Base-by-base conservation (phyloP, 2,797 vertebrate species). In the Crenuchus spilurus region DNA sequence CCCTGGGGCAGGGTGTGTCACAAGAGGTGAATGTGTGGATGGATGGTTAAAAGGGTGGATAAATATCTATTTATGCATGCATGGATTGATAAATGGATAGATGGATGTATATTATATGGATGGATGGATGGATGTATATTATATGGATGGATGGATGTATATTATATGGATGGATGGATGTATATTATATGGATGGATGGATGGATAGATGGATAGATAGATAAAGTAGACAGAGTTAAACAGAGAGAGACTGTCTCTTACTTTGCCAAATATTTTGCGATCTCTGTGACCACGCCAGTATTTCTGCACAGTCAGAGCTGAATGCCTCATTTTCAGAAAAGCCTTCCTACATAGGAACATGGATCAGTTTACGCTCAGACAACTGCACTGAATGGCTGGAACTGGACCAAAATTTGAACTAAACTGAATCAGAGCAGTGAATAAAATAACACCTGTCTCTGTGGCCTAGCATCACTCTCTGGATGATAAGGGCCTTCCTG, bases 281-380 rank as follows among this genome's bases (percentile, higher is more conserved):
- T 70, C 81, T 77, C 28, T 84, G 75, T 94, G 88, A 65, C 88
- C 91, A 79, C 94, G 88, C 97, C 97, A 99, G 18, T 80, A 20
- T 44, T 86, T 93, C 90, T 99, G 97, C 79, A 99, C 73, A 61
- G 92, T 87, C 78, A 95, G 70, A 13, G 91, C 94, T 26, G 95
- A 92, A 3, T 1, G 84, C 72, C 84, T 93, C 89, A 96, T 95
- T 68, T 77, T 92, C 83, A 98, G 72, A 83, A 97, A 99, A 67
- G 74, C 84, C 82, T 88, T 94, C 84, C 97, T 99, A 76, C 66
- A 87, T 80, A 85, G 54, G 44, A 18, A 69, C 16, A 26, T 9
- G 37, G 8, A 64, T 28, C 33, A 35, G 11, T 6, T 26, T 31
- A 30, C 2, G 18, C 8, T 13, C 30, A 20, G 14, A 55, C 9